Base-by-base conservation (phyloP, 2,888 invertebrate species). In the Dasysyrphus tricinctus region DNA sequence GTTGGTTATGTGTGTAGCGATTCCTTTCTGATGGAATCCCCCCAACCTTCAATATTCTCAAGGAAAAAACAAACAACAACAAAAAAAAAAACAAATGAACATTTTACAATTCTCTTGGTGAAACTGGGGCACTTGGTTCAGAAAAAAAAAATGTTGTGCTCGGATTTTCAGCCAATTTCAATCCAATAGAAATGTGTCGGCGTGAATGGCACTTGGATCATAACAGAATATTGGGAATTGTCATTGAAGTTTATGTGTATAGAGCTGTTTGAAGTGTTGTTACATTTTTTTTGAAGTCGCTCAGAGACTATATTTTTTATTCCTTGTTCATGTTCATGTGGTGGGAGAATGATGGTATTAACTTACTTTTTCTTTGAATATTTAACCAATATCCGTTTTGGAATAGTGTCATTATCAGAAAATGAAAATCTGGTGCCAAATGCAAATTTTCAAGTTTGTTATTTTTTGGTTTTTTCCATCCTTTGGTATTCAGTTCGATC, bases 1-100 rank as follows among this genome's bases (percentile, higher is more conserved):
- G 75, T 75, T 82, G 59, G 82, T 86, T 82, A 78, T 86, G 74
- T 82, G 70, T 70, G 73, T 70, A 74, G 74, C 82, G 73, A 81
- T 82, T 78, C 70, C 37, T 65, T 70, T 86, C 65, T 47, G 78
- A 86, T 82, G 70, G 82, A 74, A 72, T 70, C 59, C 59, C 59
- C 78, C 75, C 19, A 82, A 82, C 79, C 82, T 37, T 49, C 51
- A 69, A 86, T 32, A 32, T 75, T 72, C 67, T 61, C 56, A 59
- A 72, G 44, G 57, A 76, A 37, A 16, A 51, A 51, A 51, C 5
- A 51, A 6, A 42, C 24, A 24, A 24, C 19, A 54, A 51, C 24
- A 24, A 24, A 29, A 54, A 51, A 24, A 12, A 51, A 29, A 59
- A 73, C 54, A 42, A 24, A 16, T 47, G n/a, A 16, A 47, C 16